These are phyloP conservation scores for Acleris cristana DNA, from an alignment of 2,888 invertebrate genomes.

Conservation along the genomic window DNA sequence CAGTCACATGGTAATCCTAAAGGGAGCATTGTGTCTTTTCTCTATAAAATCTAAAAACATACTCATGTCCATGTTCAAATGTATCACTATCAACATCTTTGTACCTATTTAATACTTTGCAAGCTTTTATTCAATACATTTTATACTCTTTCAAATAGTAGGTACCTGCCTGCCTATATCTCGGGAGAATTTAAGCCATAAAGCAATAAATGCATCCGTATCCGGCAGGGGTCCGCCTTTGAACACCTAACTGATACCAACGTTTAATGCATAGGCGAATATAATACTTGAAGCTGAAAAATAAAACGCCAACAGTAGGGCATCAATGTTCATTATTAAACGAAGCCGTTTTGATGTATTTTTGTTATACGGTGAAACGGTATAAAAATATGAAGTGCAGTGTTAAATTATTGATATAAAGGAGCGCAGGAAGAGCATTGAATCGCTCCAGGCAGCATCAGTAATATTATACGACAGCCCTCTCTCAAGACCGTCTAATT, in stretches of 20 bases:
- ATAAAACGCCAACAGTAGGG: background rate
- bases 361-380: background rate
- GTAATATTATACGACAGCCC: constrained; percentile 43
- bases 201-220: constrained; percentile 53
- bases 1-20: no score
- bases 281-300: background rate
- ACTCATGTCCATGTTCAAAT: no score
- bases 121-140: background rate
- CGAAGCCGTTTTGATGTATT: no score
- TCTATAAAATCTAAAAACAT: no score
- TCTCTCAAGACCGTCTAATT: constrained; percentile 49
- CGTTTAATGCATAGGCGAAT: constrained; percentile 1
- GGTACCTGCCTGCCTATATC: constrained; percentile 3
- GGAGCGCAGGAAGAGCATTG: constrained; percentile 40
- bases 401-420: constrained; percentile 43
- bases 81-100: background rate
- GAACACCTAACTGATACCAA: constrained; percentile 15
- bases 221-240: constrained; percentile 40
- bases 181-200: constrained; percentile 32
- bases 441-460: constrained; percentile 24
- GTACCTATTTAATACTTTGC: constrained; percentile 1
- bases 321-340: no score
- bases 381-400: constrained; percentile 21
- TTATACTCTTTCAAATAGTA: constrained; percentile 6
- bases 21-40: no score